phyloP scores from a whole-genome alignment of 2,797 vertebrate genomes.

The Galago senegalensis region DNA sequence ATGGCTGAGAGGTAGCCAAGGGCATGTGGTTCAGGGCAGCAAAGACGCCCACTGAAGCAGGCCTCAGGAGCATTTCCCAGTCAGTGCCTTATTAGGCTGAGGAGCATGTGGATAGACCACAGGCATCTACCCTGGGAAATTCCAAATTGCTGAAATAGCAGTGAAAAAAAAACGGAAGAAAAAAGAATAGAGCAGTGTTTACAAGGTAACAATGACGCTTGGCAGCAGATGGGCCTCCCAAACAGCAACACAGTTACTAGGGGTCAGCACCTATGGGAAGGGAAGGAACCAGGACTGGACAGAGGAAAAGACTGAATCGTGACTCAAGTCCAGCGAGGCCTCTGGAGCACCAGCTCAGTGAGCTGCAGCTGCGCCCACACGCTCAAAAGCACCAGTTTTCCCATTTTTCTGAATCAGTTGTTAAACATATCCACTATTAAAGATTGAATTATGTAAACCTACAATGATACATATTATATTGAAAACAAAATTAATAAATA shows the following conservation, averaged over 20 bases:
- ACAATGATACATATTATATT: background rate
- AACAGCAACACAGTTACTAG: background rate
- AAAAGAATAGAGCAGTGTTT: background rate
- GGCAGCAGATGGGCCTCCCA: background rate
- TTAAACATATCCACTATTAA: background rate
- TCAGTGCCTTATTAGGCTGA: background rate
- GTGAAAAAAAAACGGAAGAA: background rate
- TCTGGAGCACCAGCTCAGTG: too few species aligned
- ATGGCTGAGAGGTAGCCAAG: background rate
- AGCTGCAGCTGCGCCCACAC: fast-evolving
- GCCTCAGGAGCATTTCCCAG: background rate
- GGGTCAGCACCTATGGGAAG: background rate
- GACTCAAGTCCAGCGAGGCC: background rate
- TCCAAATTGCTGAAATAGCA: background rate
- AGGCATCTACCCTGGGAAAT: background rate
- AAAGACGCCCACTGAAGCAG: background rate
- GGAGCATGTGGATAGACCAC: background rate
- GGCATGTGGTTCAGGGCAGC: background rate
- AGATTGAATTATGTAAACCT: background rate
- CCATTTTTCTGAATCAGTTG: background rate
- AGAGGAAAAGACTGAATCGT: background rate
- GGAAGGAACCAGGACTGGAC: background rate
- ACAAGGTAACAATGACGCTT: background rate
- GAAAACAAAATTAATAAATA: conserved; percentile 2
- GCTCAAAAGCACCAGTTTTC: fast-evolving